These are phyloP conservation scores for Drosophila yooni DNA, from an alignment of 2,888 invertebrate genomes.

Conservation along the genomic window DNA sequence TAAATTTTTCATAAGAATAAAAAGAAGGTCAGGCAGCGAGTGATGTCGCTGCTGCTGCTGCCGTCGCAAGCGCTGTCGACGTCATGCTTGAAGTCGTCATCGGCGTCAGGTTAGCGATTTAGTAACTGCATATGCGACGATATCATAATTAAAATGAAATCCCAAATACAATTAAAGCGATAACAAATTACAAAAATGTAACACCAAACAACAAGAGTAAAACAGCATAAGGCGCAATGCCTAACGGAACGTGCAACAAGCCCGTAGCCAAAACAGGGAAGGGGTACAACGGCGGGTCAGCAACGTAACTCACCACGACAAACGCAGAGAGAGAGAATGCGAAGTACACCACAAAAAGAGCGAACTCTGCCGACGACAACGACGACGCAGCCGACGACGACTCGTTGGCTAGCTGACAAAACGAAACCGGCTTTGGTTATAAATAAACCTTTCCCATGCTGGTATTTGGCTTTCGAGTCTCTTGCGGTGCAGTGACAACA, in stretches of 20 bases:
- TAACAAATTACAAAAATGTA: constrained; percentile 26
- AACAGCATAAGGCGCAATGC: constrained; percentile 46
- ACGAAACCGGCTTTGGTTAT: constrained; percentile 82
- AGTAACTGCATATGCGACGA: constrained; percentile 51
- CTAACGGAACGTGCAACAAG: constrained; percentile 67
- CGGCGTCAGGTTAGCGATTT: constrained; percentile 49
- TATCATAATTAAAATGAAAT: constrained; percentile 60
- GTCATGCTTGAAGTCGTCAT: constrained; percentile 5
- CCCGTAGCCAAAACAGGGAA: constrained; percentile 12
- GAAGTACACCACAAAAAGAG: constrained; percentile 41
- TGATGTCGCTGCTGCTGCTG: constrained; percentile 11
- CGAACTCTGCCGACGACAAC: constrained; percentile 27
- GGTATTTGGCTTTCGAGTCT: constrained; percentile 82
- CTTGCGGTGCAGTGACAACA: constrained; percentile 71
- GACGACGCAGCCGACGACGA: constrained; percentile 42
- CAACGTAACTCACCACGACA: constrained; percentile 45
- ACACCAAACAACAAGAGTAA: constrained; percentile 15
- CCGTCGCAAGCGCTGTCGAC: not conserved
- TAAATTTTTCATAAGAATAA: constrained; percentile 53
- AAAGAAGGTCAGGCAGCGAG: constrained; percentile 53
- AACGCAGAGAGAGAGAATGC: not conserved
- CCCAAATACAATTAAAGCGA: constrained; percentile 45
- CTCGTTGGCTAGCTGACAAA: constrained; percentile 52
- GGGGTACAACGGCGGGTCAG: constrained; percentile 16
- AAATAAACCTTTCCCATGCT: constrained; percentile 80